Evolutionary conservation across 2,113 vertebrate genomes (phyloP).

Genomic region (Stegastes partitus): DNA sequence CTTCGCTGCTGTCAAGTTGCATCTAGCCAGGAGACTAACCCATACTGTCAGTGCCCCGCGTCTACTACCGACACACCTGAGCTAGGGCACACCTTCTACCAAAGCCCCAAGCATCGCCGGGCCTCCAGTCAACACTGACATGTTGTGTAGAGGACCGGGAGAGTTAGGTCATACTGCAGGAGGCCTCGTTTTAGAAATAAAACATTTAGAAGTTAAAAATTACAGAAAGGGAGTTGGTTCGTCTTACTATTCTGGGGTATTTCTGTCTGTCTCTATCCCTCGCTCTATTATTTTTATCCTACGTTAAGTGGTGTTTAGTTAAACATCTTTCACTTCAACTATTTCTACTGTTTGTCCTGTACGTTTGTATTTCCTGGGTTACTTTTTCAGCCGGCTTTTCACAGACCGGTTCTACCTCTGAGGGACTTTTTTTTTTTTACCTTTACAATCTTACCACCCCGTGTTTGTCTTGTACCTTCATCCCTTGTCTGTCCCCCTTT

Average conservation of each 20-base stretch:
- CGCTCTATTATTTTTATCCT: not conserved
- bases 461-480: conserved; percentile 34
- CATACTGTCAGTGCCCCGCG: conserved; percentile 77
- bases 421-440: conserved; percentile 16
- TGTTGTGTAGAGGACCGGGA: conserved; percentile 44
- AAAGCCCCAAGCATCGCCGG: conserved; percentile 68
- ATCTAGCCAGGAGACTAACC: conserved; percentile 81
- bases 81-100: conserved; percentile 76
- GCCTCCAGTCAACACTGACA: conserved; percentile 54
- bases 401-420: not conserved
- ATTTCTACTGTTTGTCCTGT: not conserved
- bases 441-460: conserved; percentile 17
- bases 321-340: not conserved
- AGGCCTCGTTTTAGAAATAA: conserved; percentile 45
- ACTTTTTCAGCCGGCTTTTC: not conserved
- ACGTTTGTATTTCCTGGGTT: not conserved
- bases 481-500: conserved; percentile 25
- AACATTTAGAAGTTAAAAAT: conserved; percentile 43
- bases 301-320: not conserved
- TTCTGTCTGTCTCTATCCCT: not conserved
- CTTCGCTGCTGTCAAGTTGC: conserved; percentile 79
- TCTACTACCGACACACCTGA: conserved; percentile 80
- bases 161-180: conserved; percentile 61
- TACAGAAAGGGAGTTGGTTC: conserved; percentile 31
- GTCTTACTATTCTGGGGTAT: conserved; percentile 17